These are phyloP conservation scores for Parus major DNA, from an alignment of 2,113 vertebrate genomes.

Conservation along the genomic window DNA sequence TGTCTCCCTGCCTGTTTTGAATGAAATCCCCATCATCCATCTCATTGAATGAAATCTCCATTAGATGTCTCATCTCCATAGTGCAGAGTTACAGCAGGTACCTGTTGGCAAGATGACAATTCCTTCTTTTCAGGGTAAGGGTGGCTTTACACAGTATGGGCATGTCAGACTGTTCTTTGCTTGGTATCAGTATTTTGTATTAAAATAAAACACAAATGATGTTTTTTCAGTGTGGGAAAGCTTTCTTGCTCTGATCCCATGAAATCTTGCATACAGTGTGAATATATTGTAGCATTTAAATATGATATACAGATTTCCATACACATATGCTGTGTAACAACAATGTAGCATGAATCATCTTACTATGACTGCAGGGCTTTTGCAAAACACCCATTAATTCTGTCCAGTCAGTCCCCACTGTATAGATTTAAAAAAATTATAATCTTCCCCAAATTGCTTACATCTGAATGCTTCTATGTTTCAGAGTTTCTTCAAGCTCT, in stretches of 20 bases:
- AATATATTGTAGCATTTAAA: neutral
- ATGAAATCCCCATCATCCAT: neutral
- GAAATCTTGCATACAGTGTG: neutral
- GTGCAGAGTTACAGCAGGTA: neutral
- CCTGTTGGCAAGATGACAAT: neutral
- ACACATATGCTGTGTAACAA: neutral
- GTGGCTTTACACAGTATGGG: neutral
- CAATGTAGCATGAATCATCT: neutral
- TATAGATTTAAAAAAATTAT: neutral
- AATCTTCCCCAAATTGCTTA: neutral
- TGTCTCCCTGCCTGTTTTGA: neutral
- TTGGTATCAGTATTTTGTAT: neutral
- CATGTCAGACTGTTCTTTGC: neutral
- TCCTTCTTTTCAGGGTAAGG: neutral
- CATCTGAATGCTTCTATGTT: neutral
- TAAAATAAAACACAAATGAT: neutral
- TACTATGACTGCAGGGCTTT: neutral
- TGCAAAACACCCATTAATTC: neutral
- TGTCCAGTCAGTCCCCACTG: neutral
- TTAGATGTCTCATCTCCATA: neutral
- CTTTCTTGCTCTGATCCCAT: neutral
- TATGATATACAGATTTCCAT: neutral
- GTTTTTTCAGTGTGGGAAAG: neutral
- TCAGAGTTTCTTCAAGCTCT: conserved; percentile 2
- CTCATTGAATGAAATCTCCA: neutral